Base-by-base conservation (phyloP, 2,888 invertebrate species). In the Platycheirus rosarum region DNA sequence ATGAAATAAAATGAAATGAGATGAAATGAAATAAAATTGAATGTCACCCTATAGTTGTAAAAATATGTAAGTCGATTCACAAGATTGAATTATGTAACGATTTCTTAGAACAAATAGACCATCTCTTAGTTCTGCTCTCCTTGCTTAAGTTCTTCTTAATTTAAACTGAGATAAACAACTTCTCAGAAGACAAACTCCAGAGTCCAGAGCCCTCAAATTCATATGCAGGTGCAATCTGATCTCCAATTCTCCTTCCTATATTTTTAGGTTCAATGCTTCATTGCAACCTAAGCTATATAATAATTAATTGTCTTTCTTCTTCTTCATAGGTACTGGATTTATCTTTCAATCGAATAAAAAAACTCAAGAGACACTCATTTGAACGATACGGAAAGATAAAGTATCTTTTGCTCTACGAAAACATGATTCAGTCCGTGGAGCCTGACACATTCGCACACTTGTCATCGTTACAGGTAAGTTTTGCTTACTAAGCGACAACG, bases 391-490 rank as follows among this genome's bases (percentile, higher is more conserved):
- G 85, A 42, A 87, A 87, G 73, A 75, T 91, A 13, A 88, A 88
- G 84, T 90, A 87, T 86, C 86, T 91, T 60, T 85, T 91, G 84
- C 87, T 91, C 32, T 90, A 88, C 85, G 91, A 91, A 85, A 91
- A 91, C 73, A 89, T 89, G 89, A 89, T 91, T 71, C 88, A 89
- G 85, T 87, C 87, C n/a, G 88, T 91, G 73, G 90, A 91, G 86
- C 86, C 87, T 74, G 90, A 88, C 75, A 89, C 91, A 46, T 91
- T 91, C 84, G 84, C 86, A 16, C 85, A 87, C 46, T 87, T 91
- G 51, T 88, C 88, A 84, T 86, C 87, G 42, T 84, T 91, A 62
- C 88, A 91, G 89, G 90, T 91, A 86, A 86, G 77, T 79, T 14
- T 29, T 14, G 40, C 8, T 76, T 65, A 49, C 46, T 60, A 53